Evolutionary conservation across 2,888 invertebrate genomes (phyloP), one percentile per base, ranked within the genome.

Genomic region (Agrochola lota): DNA sequence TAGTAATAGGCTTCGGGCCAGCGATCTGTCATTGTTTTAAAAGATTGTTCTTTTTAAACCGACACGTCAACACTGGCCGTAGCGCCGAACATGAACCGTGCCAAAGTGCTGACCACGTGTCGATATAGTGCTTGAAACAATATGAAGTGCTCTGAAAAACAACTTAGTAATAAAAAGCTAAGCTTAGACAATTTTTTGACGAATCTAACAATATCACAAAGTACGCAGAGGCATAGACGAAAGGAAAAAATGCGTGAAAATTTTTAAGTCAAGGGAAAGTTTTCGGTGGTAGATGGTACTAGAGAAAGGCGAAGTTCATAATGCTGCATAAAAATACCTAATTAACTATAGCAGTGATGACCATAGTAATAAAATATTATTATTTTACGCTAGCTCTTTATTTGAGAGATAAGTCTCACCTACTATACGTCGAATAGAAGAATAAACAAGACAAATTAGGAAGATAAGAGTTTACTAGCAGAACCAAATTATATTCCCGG

Each of bases 1-100:
- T 74, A 78, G 49, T 73, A 71, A 74, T 71, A 80, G 80, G 76
- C 71, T 78, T 43, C 23, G 66, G 62, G 85, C 85, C 85, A 85
- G 72, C 57, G 43, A 71, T 78, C 78, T 80, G 78, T 83, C 82
- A 80, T 70, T 79, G 66, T 74, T 71, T 72, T 62, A 70, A 77
- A 74, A 70, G 55, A 84, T 76, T 75, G 66, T 66, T 78, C 80
- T 81, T 68, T 81, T 81, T 77, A 68, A 81, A 72, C 57, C 30
- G 59, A 68, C 57, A 74, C 74, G 68, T 80, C 81, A 83, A 79
- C 46, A 67, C 77, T 74, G 49, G 30, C 68, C 71, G 73, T 72
- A 81, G 66, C 60, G 77, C 78, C 80, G 63, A 78, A 71, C 64
- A 71, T 75, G 62, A 72, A 57, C 59, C 26, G 68, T 86, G 86